These are phyloP conservation scores for Gymnopithys bicolor DNA, from an alignment of 2,797 vertebrate genomes.

Conservation along the genomic window DNA sequence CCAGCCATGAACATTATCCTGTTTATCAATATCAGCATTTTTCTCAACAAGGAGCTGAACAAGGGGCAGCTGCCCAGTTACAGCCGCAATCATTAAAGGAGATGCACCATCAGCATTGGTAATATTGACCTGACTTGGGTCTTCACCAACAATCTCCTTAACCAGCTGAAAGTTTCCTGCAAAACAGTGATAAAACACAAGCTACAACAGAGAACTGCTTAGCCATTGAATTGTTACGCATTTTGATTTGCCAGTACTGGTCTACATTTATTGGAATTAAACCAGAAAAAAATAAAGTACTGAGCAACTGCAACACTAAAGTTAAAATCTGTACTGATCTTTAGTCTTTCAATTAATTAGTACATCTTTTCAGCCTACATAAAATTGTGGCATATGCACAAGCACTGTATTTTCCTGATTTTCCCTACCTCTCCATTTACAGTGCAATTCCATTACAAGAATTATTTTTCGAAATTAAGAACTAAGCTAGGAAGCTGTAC, in stretches of 20 bases:
- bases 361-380: background rate
- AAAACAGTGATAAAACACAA: constrained; percentile 18
- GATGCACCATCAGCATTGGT: constrained; percentile 92
- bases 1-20: constrained; percentile 94
- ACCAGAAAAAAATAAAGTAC: background rate
- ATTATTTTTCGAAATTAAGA: background rate
- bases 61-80: constrained; percentile 91
- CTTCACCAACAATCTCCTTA: constrained; percentile 93
- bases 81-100: constrained; percentile 95
- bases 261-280: background rate
- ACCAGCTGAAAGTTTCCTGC: constrained; percentile 92
- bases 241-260: background rate
- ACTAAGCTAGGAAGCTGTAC: background rate
- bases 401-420: background rate
- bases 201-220: background rate
- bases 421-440: background rate
- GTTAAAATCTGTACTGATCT: background rate
- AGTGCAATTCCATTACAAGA: background rate
- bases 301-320: background rate
- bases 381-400: background rate
- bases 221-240: background rate
- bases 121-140: constrained; percentile 89
- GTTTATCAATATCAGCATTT: constrained; percentile 90
- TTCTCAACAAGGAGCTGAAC: constrained; percentile 95
- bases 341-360: background rate